A percentile compares a stretch with the other conserved stretches of the same genome.
phyloP scores from a whole-genome alignment of 2,113 vertebrate species.

The Scophthalmus maximus region DNA sequence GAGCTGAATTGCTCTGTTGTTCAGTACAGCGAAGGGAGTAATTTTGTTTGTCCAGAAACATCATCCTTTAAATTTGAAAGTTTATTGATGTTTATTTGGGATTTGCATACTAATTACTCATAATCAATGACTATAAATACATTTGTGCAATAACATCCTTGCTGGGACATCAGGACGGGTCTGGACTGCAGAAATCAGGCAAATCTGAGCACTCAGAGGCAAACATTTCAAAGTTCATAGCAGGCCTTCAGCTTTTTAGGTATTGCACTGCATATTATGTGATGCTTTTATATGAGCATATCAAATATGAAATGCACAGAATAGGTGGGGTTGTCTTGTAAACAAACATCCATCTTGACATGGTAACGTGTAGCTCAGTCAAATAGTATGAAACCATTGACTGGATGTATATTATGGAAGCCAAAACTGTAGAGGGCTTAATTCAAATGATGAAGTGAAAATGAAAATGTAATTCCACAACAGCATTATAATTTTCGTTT shows the following conservation, averaged over 20 bases:
- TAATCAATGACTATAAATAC: background rate
- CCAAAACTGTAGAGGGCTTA: too few species aligned
- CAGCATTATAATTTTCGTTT: too few species aligned
- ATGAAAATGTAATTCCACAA: too few species aligned
- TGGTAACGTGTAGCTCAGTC: too few species aligned
- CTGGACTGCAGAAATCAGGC: background rate
- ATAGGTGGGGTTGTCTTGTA: background rate
- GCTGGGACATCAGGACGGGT: background rate
- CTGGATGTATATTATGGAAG: too few species aligned
- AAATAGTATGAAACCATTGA: too few species aligned
- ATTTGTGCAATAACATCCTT: background rate
- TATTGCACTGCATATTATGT: background rate
- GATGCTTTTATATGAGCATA: too few species aligned
- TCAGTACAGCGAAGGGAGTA: background rate
- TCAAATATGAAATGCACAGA: background rate
- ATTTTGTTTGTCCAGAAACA: background rate
- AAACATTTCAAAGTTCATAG: background rate
- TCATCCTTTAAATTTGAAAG: conserved; percentile 6
- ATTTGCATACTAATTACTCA: too few species aligned
- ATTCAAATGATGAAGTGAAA: too few species aligned
- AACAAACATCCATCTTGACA: background rate
- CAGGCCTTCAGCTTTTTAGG: background rate
- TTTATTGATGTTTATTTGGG: background rate
- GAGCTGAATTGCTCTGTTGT: background rate
- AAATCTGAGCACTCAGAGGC: background rate